These are phyloP conservation scores for Limenitis camilla DNA, from an alignment of 2,888 invertebrate genomes.

Conservation along the genomic window DNA sequence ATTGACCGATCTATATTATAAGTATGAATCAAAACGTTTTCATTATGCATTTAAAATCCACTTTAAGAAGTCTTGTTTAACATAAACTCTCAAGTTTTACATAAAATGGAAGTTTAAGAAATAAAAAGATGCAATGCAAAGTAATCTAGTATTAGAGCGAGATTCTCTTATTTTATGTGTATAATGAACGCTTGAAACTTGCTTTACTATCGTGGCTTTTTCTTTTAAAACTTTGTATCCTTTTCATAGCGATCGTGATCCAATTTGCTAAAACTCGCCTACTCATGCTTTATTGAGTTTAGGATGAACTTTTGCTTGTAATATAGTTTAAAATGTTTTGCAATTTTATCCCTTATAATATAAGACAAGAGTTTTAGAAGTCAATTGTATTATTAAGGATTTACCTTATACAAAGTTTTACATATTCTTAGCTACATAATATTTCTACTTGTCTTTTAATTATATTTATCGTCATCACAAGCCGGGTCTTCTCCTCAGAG, in stretches of 20 bases:
- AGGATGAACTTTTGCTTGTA: conserved; percentile 11
- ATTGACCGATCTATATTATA: too few relatives aligned
- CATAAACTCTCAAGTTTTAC: background rate
- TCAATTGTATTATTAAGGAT: too few relatives aligned
- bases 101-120: background rate
- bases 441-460: too few relatives aligned
- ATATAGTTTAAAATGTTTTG: background rate
- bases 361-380: too few relatives aligned
- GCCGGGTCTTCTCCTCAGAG: too few relatives aligned
- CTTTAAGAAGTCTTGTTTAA: too few relatives aligned
- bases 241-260: conserved; percentile 21
- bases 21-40: too few relatives aligned
- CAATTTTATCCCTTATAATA: too few relatives aligned
- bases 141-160: conserved; percentile 4
- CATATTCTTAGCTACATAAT: too few relatives aligned
- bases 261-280: conserved; percentile 20
- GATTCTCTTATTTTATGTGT: conserved; percentile 7
- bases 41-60: too few relatives aligned
- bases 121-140: background rate
- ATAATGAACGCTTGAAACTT: conserved; percentile 14
- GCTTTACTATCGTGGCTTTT: conserved; percentile 16
- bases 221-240: conserved; percentile 21
- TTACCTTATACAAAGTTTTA: too few relatives aligned
- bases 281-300: conserved; percentile 17
- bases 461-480: too few relatives aligned